Conservation (phyloP, 2,797 vertebrate species). For the Microtus obscurus region DNA sequence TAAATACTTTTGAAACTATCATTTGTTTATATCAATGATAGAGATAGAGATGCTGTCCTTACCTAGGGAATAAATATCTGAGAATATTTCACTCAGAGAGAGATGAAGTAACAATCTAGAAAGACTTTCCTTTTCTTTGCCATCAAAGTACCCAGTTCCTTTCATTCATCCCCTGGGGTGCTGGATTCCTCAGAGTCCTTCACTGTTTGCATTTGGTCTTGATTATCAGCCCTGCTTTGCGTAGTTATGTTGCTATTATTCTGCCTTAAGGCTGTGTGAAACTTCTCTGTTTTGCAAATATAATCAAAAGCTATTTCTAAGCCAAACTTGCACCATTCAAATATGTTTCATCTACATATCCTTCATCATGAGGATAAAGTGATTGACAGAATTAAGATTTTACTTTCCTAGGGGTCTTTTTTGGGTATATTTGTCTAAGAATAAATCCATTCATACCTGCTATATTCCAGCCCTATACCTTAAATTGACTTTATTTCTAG, state of each 20-base stretch:
- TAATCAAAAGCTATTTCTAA: slow-evolving; percentile 49
- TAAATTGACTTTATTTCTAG: background rate
- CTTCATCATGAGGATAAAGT: background rate
- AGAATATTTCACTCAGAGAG: background rate
- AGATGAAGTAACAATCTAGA: background rate
- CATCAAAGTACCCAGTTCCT: background rate
- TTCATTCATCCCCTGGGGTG: background rate
- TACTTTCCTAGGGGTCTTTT: background rate
- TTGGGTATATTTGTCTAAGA: background rate
- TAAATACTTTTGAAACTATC: background rate
- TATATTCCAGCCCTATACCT: background rate
- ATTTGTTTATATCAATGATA: background rate
- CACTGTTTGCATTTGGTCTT: background rate
- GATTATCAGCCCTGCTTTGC: background rate
- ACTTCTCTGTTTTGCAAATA: slow-evolving; percentile 60
- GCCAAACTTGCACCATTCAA: background rate
- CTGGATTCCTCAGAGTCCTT: background rate
- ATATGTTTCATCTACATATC: background rate
- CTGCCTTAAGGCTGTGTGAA: slow-evolving; percentile 35
- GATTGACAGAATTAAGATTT: background rate
- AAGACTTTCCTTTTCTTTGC: background rate
- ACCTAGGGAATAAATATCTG: background rate
- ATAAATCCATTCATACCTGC: background rate
- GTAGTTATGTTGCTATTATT: slow-evolving; percentile 2
- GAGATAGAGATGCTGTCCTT: background rate